Evolutionary conservation across 1,140 invertebrate species (phyloP).

Genomic region (Pygmarrhopalites habei): DNA sequence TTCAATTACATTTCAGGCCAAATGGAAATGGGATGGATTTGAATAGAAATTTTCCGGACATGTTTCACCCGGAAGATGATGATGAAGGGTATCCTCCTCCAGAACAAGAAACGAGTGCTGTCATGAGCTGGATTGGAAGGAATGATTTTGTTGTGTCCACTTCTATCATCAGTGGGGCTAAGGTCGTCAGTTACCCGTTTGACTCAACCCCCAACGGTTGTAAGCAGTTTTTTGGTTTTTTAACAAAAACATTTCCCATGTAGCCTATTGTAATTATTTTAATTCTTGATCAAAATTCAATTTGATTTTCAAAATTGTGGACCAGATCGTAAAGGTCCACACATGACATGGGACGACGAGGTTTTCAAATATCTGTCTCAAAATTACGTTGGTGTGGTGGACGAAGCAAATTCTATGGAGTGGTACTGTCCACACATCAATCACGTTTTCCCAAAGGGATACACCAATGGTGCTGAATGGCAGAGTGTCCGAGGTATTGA

Average conservation of each 20-base stretch:
- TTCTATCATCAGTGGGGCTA: slow-evolving; percentile 24
- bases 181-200: slow-evolving; percentile 27
- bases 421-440: slow-evolving; percentile 42
- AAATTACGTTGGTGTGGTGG: slow-evolving; percentile 46
- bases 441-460: slow-evolving; percentile 45
- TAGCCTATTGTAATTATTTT: not conserved
- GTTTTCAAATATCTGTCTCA: slow-evolving; percentile 51
- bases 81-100: not conserved
- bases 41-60: slow-evolving; percentile 34
- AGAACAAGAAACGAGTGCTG: slow-evolving; percentile 28
- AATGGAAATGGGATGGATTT: slow-evolving; percentile 30
- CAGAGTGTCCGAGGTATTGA: slow-evolving; percentile 44
- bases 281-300: not conserved
- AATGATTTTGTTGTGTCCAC: slow-evolving; percentile 34
- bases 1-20: slow-evolving; percentile 8
- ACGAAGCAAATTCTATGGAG: slow-evolving; percentile 17
- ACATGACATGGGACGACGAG: slow-evolving; percentile 51
- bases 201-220: slow-evolving; percentile 14
- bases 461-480: slow-evolving; percentile 49
- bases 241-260: not conserved
- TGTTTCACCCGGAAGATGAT: slow-evolving; percentile 19
- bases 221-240: not conserved
- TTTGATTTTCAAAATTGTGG: not conserved
- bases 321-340: slow-evolving; percentile 41
- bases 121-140: slow-evolving; percentile 24